Evolutionary conservation across 2,888 invertebrate genomes (phyloP).

Genomic region (Carabus problematicus): DNA sequence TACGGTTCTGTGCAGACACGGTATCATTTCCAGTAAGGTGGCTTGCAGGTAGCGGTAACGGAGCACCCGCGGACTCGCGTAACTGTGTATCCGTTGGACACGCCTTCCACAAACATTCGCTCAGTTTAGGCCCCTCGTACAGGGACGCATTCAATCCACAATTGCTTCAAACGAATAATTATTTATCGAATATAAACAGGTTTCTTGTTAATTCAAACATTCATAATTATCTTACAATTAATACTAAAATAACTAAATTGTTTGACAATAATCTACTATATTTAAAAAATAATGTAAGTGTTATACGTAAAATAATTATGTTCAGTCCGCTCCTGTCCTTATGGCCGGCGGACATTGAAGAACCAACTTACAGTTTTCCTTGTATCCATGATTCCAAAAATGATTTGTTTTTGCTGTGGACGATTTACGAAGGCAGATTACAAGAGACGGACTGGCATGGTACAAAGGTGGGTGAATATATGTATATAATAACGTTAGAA

Average conservation of each 20-base stretch:
- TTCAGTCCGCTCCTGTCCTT: neutral
- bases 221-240: neutral
- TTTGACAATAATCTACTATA: neutral
- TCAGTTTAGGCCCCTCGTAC: conserved; percentile 3
- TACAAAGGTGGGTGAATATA: conserved; percentile 2
- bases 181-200: too few species aligned
- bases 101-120: conserved; percentile 30
- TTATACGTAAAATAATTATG: too few species aligned
- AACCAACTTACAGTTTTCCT: neutral
- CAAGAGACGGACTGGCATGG: conserved; percentile 8
- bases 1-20: conserved; percentile 11
- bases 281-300: neutral
- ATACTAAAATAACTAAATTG: neutral
- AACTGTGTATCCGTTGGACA: conserved; percentile 34
- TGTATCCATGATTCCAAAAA: conserved; percentile 13
- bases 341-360: neutral
- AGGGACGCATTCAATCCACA: neutral
- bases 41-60: conserved; percentile 31
- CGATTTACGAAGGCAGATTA: conserved; percentile 24
- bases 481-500: conserved; percentile 3
- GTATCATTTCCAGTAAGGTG: conserved; percentile 19
- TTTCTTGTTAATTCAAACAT: too few species aligned
- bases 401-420: conserved; percentile 17
- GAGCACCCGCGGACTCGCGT: conserved; percentile 22
- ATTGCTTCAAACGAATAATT: too few species aligned